phyloP scores from a whole-genome alignment of 2,113 vertebrate species.

The Scytalopus superciliaris region DNA sequence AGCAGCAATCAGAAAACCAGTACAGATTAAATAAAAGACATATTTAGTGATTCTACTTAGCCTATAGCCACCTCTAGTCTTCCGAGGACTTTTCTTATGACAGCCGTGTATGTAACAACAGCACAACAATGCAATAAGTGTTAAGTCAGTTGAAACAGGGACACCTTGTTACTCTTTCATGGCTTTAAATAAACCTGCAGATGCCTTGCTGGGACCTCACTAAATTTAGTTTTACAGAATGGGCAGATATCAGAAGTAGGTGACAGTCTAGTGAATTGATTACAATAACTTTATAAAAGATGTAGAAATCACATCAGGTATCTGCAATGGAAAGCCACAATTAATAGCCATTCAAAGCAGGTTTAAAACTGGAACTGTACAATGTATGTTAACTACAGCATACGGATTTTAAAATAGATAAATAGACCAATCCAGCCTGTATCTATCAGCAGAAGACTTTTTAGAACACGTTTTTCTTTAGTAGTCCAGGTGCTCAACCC shows the following conservation, averaged over 20 bases:
- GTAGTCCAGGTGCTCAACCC: not conserved
- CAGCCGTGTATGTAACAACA: not conserved
- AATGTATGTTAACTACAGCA: not conserved
- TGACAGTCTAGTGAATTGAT: not conserved
- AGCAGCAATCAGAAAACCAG: not conserved
- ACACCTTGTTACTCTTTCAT: not conserved
- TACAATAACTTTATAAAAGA: not conserved
- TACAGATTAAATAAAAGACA: not conserved
- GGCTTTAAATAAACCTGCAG: not conserved
- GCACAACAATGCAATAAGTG: not conserved
- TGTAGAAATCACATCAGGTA: not conserved
- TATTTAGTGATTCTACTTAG: not conserved
- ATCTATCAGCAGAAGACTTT: not conserved
- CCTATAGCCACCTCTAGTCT: not conserved
- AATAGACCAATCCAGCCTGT: not conserved
- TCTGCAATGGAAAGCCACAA: not conserved
- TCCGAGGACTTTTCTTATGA: not conserved
- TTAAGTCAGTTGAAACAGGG: not conserved
- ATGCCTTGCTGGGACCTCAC: not conserved
- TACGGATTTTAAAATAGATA: not conserved
- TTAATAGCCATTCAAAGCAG: not conserved
- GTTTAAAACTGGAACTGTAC: not conserved
- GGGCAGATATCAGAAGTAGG: not conserved
- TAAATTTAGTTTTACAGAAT: not conserved
- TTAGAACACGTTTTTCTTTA: not conserved